These are phyloP conservation scores for Nemurella pictetii DNA, from an alignment of 2,888 invertebrate genomes.

Conservation along the genomic window DNA sequence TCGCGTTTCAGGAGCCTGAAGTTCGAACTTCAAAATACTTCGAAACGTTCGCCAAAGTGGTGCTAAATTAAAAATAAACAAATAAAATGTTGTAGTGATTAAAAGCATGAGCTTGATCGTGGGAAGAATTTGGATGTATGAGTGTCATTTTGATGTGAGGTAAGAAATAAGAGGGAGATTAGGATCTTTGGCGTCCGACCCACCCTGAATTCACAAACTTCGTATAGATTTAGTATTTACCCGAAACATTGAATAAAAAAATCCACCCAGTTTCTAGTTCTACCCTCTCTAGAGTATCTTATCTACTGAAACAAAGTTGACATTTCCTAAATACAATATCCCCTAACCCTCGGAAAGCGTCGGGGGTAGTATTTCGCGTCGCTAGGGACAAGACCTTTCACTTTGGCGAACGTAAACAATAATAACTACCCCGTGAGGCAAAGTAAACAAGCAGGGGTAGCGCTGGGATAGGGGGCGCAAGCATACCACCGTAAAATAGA, in stretches of 20 bases:
- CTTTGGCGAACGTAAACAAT: neutral
- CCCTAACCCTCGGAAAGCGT: neutral
- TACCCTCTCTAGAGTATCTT: too few species aligned
- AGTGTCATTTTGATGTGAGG: too few species aligned
- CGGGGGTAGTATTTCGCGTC: neutral
- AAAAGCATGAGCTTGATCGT: neutral
- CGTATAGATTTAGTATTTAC: too few species aligned
- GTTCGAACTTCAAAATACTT: neutral
- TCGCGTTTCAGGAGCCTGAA: neutral
- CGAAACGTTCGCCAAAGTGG: neutral
- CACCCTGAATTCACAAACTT: too few species aligned
- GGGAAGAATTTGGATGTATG: neutral
- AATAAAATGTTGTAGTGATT: neutral
- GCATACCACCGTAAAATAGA: neutral
- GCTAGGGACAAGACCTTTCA: neutral
- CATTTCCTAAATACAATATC: neutral
- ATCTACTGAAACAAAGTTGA: neutral
- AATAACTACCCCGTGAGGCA: neutral
- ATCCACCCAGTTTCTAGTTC: too few species aligned
- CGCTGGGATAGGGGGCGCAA: neutral
- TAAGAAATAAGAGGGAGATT: too few species aligned
- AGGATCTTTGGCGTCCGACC: too few species aligned
- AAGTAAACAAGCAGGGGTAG: neutral
- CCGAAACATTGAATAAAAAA: too few species aligned
- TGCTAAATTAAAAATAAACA: neutral